Conservation (phyloP, 2,797 vertebrate species). For the Enteromius radiatus region DNA sequence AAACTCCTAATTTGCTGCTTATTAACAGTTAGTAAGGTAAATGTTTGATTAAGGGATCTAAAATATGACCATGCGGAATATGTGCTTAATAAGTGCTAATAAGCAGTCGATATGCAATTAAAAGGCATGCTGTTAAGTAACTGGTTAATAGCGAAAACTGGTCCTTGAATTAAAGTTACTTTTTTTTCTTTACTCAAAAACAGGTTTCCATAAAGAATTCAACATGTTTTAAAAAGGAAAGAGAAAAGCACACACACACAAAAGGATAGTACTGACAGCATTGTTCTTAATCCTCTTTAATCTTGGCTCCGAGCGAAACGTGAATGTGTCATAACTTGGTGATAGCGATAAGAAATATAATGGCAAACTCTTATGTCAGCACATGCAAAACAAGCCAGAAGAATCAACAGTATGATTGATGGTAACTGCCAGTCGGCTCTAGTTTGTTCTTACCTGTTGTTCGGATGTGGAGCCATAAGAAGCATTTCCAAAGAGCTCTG, state of each 20-base stretch:
- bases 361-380: constrained; percentile 21
- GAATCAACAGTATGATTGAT: background rate
- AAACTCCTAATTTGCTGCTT: background rate
- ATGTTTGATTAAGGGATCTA: background rate
- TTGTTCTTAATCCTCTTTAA: constrained; percentile 37
- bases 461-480: constrained; percentile 49
- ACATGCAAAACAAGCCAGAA: constrained; percentile 31
- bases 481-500: background rate
- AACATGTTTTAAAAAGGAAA: background rate
- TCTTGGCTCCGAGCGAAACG: background rate
- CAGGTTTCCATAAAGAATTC: background rate
- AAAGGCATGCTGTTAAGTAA: background rate
- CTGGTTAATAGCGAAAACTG: background rate
- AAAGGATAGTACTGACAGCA: background rate
- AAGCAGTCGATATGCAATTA: background rate
- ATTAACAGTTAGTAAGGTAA: background rate
- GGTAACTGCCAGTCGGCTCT: background rate
- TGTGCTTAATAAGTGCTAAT: background rate
- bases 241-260: background rate
- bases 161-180: background rate
- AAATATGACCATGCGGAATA: background rate
- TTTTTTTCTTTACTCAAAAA: background rate
- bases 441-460: constrained; percentile 44
- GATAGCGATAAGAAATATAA: constrained; percentile 19
- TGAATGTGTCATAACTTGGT: constrained; percentile 17